A percentile compares a stretch with the other conserved stretches of the same genome.
Conservation (phyloP, 2,888 invertebrate genomes). For the Nysson spinosus region DNA sequence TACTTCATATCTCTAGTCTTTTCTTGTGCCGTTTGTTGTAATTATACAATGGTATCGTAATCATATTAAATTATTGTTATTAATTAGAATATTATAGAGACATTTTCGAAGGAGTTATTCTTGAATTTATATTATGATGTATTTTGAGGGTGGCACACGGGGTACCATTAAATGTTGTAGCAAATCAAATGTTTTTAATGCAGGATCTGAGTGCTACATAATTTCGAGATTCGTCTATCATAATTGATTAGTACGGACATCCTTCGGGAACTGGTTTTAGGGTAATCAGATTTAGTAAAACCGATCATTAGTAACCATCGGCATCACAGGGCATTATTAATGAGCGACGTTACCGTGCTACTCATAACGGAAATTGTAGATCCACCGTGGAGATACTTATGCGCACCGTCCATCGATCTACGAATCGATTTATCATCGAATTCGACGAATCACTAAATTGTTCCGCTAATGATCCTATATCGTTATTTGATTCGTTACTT, state of each 20-base stretch:
- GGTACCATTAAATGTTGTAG: no score
- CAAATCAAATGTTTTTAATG: no score
- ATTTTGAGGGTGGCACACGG: no score
- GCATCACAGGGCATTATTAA: conserved; percentile 20
- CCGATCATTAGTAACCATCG: conserved; percentile 41
- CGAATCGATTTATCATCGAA: conserved; percentile 53
- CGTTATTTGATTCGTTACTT: neutral
- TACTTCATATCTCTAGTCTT: no score
- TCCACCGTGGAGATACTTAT: conserved; percentile 13
- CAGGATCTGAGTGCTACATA: no score
- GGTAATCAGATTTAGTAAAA: conserved; percentile 21
- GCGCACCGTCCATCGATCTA: conserved; percentile 21
- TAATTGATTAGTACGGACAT: neutral
- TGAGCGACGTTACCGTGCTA: neutral
- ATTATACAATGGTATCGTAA: no score
- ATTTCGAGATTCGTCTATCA: conserved; percentile 1
- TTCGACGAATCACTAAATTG: conserved; percentile 23
- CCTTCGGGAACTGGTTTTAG: neutral
- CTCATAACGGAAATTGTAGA: conserved; percentile 3
- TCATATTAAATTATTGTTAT: no score
- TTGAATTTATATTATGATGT: no score
- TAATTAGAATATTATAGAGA: no score
- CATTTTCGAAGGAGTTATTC: no score
- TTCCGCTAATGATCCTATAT: conserved; percentile 21
- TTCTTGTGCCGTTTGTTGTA: no score